phyloP scores from a whole-genome alignment of 53 echinoderm and acorn worm genomes.

The Holothuria scabra region DNA sequence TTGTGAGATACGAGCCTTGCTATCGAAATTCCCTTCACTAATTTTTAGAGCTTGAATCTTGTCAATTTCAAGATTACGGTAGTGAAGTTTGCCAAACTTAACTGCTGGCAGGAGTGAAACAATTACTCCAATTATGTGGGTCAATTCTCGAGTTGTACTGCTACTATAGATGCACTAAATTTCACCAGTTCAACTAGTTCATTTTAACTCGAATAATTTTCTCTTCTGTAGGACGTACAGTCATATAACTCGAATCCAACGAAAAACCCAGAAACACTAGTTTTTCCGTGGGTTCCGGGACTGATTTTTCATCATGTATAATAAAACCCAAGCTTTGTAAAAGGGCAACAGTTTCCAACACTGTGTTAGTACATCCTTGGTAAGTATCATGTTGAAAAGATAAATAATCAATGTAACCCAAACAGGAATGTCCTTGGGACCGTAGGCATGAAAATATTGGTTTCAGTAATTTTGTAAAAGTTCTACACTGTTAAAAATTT shows the following conservation, averaged over 20 bases:
- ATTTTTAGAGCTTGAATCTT: not conserved
- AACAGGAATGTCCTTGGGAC: no score
- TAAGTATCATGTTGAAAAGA: slow-evolving; percentile 34
- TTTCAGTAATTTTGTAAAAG: no score
- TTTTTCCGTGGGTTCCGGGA: not conserved
- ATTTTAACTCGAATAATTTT: not conserved
- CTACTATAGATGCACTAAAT: not conserved
- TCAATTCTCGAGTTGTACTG: not conserved
- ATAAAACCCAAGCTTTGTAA: slow-evolving; percentile 8
- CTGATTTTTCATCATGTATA: slow-evolving; percentile 11
- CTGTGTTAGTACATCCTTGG: slow-evolving; percentile 18
- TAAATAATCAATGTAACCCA: slow-evolving; percentile 44
- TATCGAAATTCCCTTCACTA: not conserved
- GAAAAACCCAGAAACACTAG: slow-evolving; percentile 3
- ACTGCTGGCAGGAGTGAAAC: not conserved
- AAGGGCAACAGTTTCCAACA: not conserved
- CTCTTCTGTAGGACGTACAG: not conserved
- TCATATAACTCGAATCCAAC: not conserved
- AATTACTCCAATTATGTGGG: not conserved
- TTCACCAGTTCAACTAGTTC: slow-evolving; percentile 1
- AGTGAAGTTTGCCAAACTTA: not conserved
- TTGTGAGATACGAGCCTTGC: not conserved
- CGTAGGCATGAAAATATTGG: no score
- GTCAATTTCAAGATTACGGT: not conserved
- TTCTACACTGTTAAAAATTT: no score